Evolutionary conservation across 2,888 invertebrate species (phyloP).

Genomic region (Hemicrepidius hirtus): DNA sequence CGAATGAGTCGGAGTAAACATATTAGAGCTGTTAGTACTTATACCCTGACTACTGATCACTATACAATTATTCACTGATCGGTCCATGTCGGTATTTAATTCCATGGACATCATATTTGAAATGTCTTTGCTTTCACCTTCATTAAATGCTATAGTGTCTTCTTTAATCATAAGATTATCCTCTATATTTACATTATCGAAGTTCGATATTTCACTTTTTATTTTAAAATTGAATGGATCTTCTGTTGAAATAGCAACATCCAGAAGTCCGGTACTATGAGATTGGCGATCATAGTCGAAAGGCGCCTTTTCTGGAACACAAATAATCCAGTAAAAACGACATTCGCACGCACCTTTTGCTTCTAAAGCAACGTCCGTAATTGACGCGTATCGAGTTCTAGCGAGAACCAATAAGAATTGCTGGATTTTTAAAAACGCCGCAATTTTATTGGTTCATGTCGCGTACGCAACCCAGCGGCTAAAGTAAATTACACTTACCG

Average conservation of each 20-base stretch:
- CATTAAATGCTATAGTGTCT: conserved; percentile 37
- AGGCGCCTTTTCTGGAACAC: conserved; percentile 51
- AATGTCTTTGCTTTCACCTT: conserved; percentile 45
- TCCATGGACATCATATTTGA: conserved; percentile 35
- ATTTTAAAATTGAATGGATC: conserved; percentile 47
- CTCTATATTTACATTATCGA: conserved; percentile 50
- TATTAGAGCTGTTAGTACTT: conserved; percentile 47
- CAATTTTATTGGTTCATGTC: no score
- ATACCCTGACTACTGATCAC: conserved; percentile 46
- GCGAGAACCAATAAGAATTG: no score
- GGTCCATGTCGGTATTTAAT: conserved; percentile 29
- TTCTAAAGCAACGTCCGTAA: no score
- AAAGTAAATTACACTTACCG: conserved; percentile 62
- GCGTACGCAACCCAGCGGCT: no score
- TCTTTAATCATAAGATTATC: conserved; percentile 45
- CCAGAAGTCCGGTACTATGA: conserved; percentile 42
- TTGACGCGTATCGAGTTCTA: no score
- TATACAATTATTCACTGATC: conserved; percentile 45
- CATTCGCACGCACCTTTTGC: no score
- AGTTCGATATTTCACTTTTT: conserved; percentile 43
- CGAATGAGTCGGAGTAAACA: conserved; percentile 50
- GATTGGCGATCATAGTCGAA: conserved; percentile 51
- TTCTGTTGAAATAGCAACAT: conserved; percentile 45
- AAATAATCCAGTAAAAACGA: conserved; percentile 10
- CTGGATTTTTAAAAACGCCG: no score